These are phyloP conservation scores for Lepidonotus clava DNA, from an alignment of 2,888 invertebrate genomes.

Conservation along the genomic window DNA sequence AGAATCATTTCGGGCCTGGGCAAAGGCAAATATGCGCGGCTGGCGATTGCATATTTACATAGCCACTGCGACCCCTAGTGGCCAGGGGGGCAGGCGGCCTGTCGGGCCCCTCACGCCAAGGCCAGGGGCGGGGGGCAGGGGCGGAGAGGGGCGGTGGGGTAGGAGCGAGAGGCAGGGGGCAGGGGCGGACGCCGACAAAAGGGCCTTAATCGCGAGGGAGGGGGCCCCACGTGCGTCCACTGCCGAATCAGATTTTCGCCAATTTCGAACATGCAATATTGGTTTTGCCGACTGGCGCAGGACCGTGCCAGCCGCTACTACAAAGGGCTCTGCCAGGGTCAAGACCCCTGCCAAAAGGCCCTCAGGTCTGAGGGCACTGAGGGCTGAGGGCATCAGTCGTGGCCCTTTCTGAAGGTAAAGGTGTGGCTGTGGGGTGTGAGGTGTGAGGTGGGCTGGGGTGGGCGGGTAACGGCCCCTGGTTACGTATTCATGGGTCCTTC, in stretches of 20 bases:
- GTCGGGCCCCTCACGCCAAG: too few relatives aligned
- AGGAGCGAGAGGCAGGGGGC: too few relatives aligned
- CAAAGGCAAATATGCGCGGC: constrained; percentile 15
- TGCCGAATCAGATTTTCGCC: constrained; percentile 20
- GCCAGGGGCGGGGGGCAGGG: background rate
- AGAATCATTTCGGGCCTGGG: background rate
- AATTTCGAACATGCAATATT: constrained; percentile 46
- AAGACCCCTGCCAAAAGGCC: background rate
- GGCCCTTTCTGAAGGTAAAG: too few relatives aligned
- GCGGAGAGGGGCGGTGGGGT: background rate
- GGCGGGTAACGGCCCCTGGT: too few relatives aligned
- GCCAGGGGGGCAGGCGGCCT: background rate
- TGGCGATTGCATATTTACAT: constrained; percentile 24
- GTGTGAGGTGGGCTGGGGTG: too few relatives aligned
- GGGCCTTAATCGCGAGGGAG: background rate
- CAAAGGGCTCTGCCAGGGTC: background rate
- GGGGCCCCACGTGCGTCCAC: background rate
- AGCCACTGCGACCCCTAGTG: background rate
- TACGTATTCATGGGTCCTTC: too few relatives aligned
- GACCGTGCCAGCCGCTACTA: background rate
- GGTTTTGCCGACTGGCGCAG: constrained; percentile 35
- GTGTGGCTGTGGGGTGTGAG: too few relatives aligned
- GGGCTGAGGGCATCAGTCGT: background rate
- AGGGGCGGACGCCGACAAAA: constrained; percentile 8
- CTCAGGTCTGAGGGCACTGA: background rate